Conservation (phyloP, 2,113 vertebrate genomes). For the rabbit (Oryctolagus cuniculus) region mOryCun1.1 NC_091443.1:67858501-67859000, state of each 20-base stretch:
- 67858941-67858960: slow-evolving; percentile 43
- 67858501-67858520: no score
- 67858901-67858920: neutral
- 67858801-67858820: neutral
- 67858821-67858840: neutral
- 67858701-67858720: neutral
- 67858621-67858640: neutral
- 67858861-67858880: slow-evolving; percentile 44
- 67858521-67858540: no score
- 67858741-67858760: neutral
- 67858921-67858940: neutral
- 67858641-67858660: neutral
- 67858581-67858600: no score
- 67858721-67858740: neutral
- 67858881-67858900: neutral
- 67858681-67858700: neutral
- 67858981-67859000: neutral
- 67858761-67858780: no score
- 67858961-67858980: neutral
- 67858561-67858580: no score
- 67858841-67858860: neutral
- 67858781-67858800: neutral
- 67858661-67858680: neutral
- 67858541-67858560: no score
- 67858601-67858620: neutral